Conservation (phyloP, 2,888 invertebrate species). For the Eueremaeus valkanovi region DNA sequence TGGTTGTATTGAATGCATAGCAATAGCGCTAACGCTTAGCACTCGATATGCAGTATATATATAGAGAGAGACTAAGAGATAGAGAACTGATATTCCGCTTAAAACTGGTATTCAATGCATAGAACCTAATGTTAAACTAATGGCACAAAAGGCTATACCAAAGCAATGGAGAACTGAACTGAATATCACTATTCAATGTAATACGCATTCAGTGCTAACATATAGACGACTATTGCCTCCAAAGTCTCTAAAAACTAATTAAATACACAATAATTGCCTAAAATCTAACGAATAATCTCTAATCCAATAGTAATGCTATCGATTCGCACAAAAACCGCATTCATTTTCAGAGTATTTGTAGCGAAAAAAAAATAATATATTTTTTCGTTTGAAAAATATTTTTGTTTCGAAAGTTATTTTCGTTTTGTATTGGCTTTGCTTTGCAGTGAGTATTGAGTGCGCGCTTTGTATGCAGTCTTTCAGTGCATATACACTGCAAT, state of each 20-base stretch:
- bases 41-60: neutral
- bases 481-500: neutral
- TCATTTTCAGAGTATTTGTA: neutral
- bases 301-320: neutral
- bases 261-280: neutral
- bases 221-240: neutral
- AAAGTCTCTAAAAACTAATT: neutral
- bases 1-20: neutral
- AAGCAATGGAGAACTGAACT: conserved; percentile 4
- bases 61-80: no score
- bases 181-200: no score
- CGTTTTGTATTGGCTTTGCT: neutral
- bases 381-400: neutral
- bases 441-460: neutral
- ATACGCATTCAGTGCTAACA: no score
- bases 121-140: neutral
- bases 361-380: neutral
- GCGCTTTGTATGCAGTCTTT: conserved; percentile 14
- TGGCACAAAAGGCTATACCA: neutral
- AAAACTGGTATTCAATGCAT: conserved; percentile 5
- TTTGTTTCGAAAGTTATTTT: neutral
- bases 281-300: no score
- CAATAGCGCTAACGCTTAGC: neutral
- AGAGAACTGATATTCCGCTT: no score
- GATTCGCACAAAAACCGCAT: neutral